A percentile compares a stretch with the other conserved stretches of the same genome.
phyloP scores from a whole-genome alignment of 2,888 invertebrate species.

The Synergus itoensis region DNA sequence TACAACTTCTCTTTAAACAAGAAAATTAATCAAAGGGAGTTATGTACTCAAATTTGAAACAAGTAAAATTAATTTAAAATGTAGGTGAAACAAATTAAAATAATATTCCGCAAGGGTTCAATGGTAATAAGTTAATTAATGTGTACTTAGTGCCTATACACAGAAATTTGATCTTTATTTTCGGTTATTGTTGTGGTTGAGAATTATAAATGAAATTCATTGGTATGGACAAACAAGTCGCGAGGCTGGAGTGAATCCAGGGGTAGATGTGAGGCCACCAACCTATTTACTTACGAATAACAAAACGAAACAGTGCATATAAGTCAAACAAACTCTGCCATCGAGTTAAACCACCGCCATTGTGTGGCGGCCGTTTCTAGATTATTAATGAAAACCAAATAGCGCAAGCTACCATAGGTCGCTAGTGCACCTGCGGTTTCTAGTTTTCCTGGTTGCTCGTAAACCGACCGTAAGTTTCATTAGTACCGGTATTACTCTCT shows the following conservation, averaged over 20 bases:
- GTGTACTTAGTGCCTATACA: neutral
- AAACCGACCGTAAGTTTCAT: constrained; percentile 25
- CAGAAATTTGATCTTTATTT: constrained; percentile 22
- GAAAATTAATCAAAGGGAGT: no score
- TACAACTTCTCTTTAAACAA: neutral
- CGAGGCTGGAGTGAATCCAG: constrained; percentile 33
- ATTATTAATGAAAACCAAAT: constrained; percentile 72
- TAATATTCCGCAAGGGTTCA: neutral
- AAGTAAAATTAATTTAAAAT: no score
- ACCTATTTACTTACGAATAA: constrained; percentile 60
- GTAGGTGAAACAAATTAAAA: neutral
- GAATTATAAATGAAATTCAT: constrained; percentile 72
- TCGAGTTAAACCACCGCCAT: constrained; percentile 55
- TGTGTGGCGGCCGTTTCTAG: constrained; percentile 57
- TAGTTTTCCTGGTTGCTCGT: constrained; percentile 33
- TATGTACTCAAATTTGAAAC: no score
- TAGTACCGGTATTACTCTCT: neutral
- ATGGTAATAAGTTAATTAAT: neutral
- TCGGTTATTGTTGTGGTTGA: constrained; percentile 18
- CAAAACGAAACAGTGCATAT: constrained; percentile 59
- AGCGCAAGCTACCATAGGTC: constrained; percentile 50
- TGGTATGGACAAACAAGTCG: constrained; percentile 66
- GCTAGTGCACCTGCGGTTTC: constrained; percentile 35
- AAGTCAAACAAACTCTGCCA: constrained; percentile 62
- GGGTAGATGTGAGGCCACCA: constrained; percentile 43